These are phyloP conservation scores for Corydoras sp. DNA, from an alignment of 2,113 vertebrate genomes.

Conservation along the genomic window DNA sequence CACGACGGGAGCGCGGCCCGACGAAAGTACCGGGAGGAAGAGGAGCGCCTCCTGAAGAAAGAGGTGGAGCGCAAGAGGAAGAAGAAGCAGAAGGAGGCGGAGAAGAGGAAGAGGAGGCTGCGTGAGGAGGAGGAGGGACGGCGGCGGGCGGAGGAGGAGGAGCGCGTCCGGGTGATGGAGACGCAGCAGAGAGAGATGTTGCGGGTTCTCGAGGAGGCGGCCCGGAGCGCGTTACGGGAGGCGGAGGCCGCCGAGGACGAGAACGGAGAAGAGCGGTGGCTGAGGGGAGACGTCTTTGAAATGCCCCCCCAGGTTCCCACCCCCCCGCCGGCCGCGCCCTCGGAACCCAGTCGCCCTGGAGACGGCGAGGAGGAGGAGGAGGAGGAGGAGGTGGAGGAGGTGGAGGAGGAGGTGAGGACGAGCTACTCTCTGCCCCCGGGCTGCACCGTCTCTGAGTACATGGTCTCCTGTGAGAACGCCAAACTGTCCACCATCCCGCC, in stretches of 20 bases:
- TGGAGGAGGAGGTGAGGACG: conserved; percentile 35
- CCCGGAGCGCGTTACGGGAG: too few species aligned
- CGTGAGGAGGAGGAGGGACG: conserved; percentile 26
- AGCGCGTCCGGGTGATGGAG: conserved; percentile 41
- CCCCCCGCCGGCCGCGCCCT: too few species aligned
- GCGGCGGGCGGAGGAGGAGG: conserved; percentile 42
- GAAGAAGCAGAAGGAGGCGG: conserved; percentile 57
- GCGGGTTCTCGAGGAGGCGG: conserved; percentile 26
- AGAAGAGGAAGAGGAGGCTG: conserved; percentile 30
- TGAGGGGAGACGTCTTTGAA: too few species aligned
- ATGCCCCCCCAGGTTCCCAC: too few species aligned
- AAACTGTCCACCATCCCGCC: conserved; percentile 77
- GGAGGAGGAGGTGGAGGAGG: conserved; percentile 43
- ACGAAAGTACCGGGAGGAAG: conserved; percentile 47
- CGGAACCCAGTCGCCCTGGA: too few species aligned
- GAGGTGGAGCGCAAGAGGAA: conserved; percentile 52
- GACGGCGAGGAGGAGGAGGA: conserved; percentile 26
- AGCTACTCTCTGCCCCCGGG: conserved; percentile 67
- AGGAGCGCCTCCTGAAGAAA: conserved; percentile 53
- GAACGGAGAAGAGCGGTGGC: too few species aligned
- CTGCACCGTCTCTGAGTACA: conserved; percentile 76
- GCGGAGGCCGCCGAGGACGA: too few species aligned
- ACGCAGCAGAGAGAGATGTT: conserved; percentile 40
- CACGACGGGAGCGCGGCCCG: conserved; percentile 47
- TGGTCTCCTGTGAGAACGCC: conserved; percentile 74